A percentile compares a stretch with the other conserved stretches of the same genome.
Conservation (phyloP, 2,113 vertebrate genomes). For the Aythya baeri region DNA sequence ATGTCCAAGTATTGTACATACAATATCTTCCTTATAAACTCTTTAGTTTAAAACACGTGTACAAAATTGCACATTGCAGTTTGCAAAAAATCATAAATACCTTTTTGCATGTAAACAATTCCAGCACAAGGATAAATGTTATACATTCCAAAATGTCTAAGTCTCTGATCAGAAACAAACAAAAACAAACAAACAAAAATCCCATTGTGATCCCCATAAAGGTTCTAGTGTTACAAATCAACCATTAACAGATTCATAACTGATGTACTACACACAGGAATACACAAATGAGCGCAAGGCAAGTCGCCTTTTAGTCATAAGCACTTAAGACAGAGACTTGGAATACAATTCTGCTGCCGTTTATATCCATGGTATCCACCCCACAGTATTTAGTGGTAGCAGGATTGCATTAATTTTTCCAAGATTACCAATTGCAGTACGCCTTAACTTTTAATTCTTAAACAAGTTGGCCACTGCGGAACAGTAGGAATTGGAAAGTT, state of each 20-base stretch:
- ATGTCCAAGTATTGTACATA: constrained; percentile 72
- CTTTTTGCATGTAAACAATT: constrained; percentile 75
- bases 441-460: constrained; percentile 10
- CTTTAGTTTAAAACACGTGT: constrained; percentile 73
- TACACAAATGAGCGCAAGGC: constrained; percentile 61
- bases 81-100: constrained; percentile 73
- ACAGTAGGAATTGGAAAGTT: constrained; percentile 49
- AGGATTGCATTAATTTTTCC: constrained; percentile 36
- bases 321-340: constrained; percentile 57
- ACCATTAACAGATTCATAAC: constrained; percentile 48
- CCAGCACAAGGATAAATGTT: constrained; percentile 71
- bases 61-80: constrained; percentile 75
- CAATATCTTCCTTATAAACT: constrained; percentile 73
- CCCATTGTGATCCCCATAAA: constrained; percentile 44
- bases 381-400: constrained; percentile 35
- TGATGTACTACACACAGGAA: constrained; percentile 42
- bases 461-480: constrained; percentile 47
- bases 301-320: constrained; percentile 71
- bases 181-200: background rate
- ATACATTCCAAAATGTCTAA: constrained; percentile 73
- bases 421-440: constrained; percentile 4
- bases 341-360: constrained; percentile 50
- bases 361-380: constrained; percentile 14
- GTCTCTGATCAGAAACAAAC: constrained; percentile 43
- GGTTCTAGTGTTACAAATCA: constrained; percentile 52